These are phyloP conservation scores for Ooceraea biroi DNA, from an alignment of 1,140 invertebrate genomes.

Conservation along the genomic window DNA sequence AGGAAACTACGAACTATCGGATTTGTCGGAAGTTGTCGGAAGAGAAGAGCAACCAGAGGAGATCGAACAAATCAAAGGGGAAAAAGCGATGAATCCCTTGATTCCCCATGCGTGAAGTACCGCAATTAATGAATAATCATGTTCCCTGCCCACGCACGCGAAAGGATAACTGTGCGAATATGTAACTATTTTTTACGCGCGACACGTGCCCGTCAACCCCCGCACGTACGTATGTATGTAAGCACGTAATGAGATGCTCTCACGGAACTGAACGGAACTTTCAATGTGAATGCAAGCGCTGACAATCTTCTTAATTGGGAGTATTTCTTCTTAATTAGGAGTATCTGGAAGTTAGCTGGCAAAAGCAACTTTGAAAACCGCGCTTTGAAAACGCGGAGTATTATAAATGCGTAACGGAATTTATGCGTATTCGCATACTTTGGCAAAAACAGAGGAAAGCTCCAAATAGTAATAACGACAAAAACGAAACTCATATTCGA, in stretches of 20 bases:
- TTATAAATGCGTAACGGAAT: background rate
- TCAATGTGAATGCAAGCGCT: constrained; percentile 4
- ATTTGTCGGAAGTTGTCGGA: constrained; percentile 68
- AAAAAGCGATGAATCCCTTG: background rate
- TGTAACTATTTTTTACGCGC: background rate
- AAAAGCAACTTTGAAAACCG: background rate
- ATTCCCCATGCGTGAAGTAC: no score
- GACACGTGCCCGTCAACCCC: background rate
- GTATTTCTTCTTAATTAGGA: constrained; percentile 45
- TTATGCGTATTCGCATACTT: background rate
- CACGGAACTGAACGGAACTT: constrained; percentile 20
- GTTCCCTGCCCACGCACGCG: background rate
- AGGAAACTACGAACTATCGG: constrained; percentile 76
- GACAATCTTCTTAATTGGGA: constrained; percentile 39
- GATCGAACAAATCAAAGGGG: background rate
- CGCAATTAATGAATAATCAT: constrained; percentile 42
- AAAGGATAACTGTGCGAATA: background rate
- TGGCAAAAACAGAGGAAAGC: background rate
- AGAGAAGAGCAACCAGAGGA: background rate
- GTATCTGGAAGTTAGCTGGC: constrained; percentile 6
- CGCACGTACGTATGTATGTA: background rate
- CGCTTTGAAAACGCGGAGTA: background rate
- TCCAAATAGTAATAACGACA: constrained; percentile 8
- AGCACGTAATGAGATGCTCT: constrained; percentile 1
- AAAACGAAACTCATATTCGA: background rate